Evolutionary conservation across 2,888 invertebrate genomes (phyloP).

Genomic region (Diadromus collaris): DNA sequence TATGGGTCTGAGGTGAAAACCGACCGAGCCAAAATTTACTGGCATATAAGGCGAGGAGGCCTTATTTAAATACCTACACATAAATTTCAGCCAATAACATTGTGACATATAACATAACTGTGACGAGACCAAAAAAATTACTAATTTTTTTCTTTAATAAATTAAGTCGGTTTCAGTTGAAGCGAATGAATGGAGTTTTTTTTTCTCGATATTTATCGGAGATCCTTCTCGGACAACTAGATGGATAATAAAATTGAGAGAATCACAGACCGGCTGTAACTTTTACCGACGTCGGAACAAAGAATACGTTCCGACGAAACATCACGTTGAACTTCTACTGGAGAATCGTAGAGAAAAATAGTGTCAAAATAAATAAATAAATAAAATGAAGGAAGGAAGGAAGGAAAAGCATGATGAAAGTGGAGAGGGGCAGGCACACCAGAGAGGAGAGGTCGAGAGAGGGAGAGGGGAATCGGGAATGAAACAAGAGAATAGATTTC

Average conservation of each 20-base stretch:
- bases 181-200: slow-evolving; percentile 3
- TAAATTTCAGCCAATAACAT: neutral
- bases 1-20: neutral
- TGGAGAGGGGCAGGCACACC: slow-evolving; percentile 43
- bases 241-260: slow-evolving; percentile 48
- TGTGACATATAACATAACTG: neutral
- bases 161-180: slow-evolving; percentile 29
- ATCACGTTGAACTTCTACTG: slow-evolving; percentile 28
- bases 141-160: neutral
- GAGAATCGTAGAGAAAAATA: neutral
- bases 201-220: neutral
- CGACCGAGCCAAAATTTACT: slow-evolving; percentile 25
- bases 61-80: slow-evolving; percentile 9
- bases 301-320: slow-evolving; percentile 37
- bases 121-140: neutral
- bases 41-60: slow-evolving; percentile 24
- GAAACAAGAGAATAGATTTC: slow-evolving; percentile 51
- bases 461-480: slow-evolving; percentile 30
- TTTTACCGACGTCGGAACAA: slow-evolving; percentile 26
- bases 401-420: slow-evolving; percentile 41
- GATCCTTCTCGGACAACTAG: neutral
- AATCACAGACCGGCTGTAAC: slow-evolving; percentile 43
- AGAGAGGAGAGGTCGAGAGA: slow-evolving; percentile 41
- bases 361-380: slow-evolving; percentile 15
- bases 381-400: slow-evolving; percentile 35